Conservation (phyloP, 2,113 vertebrate species). For the Bujurquina vittata region DNA sequence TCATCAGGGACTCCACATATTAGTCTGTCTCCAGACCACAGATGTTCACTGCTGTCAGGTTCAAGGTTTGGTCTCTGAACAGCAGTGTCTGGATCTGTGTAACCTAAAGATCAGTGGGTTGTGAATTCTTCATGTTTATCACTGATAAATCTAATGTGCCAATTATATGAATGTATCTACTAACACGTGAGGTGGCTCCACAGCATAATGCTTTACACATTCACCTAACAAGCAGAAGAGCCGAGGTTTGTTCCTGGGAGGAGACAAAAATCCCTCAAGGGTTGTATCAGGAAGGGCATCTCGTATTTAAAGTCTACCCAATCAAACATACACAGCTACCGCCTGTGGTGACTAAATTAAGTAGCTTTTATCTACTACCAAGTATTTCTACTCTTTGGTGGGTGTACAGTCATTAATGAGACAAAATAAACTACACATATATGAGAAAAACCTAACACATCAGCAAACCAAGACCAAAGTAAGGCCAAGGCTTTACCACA, state of each 20-base stretch:
- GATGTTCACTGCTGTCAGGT: not conserved
- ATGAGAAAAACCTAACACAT: too few relatives aligned
- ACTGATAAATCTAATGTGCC: not conserved
- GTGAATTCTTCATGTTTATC: not conserved
- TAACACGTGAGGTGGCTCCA: not conserved
- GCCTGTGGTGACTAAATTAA: not conserved
- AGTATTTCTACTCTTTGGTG: not conserved
- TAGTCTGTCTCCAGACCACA: not conserved
- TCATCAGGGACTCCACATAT: constrained; percentile 19
- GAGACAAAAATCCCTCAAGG: not conserved
- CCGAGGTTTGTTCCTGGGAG: not conserved
- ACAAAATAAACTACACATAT: not conserved
- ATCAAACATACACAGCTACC: not conserved
- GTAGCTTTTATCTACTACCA: not conserved
- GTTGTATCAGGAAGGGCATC: not conserved
- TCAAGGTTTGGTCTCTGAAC: not conserved
- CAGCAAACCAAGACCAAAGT: not conserved
- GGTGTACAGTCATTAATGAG: not conserved
- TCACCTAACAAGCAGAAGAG: not conserved
- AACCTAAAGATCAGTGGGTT: not conserved
- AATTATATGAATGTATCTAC: not conserved
- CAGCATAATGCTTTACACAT: not conserved
- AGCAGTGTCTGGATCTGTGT: not conserved
- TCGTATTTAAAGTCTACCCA: too few relatives aligned
- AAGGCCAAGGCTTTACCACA: not conserved